Conservation (phyloP, 1,140 invertebrate species). For the Aricia agestis region DNA sequence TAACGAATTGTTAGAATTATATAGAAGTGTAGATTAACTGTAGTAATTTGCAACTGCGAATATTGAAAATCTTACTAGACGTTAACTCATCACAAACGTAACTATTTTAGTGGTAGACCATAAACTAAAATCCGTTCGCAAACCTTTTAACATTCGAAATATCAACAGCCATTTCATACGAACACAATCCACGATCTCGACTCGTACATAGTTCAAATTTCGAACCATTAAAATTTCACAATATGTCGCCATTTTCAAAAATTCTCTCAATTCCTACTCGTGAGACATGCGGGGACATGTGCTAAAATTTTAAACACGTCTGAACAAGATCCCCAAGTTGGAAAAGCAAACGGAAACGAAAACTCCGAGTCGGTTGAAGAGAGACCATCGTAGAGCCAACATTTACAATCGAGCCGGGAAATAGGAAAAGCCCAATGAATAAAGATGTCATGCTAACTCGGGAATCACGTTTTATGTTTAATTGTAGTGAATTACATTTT, state of each 20-base stretch:
- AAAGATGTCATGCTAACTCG: constrained; percentile 11
- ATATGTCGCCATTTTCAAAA: constrained; percentile 15
- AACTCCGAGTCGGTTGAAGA: constrained; percentile 19
- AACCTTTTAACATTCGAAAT: not conserved
- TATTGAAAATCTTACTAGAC: no score
- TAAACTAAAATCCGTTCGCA: no score
- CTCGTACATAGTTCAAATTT: constrained; percentile 7
- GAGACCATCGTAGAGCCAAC: constrained; percentile 1
- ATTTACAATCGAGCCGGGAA: constrained; percentile 4
- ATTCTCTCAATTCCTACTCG: constrained; percentile 17
- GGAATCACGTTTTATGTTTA: not conserved
- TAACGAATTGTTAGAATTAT: no score
- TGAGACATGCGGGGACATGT: constrained; percentile 18
- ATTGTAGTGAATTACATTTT: constrained; percentile 48
- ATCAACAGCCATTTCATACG: not conserved
- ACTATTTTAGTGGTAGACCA: no score
- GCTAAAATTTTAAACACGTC: constrained; percentile 26
- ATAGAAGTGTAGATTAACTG: no score
- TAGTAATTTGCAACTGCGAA: no score
- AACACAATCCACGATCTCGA: not conserved
- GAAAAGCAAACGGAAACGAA: constrained; percentile 23
- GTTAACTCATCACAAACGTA: no score
- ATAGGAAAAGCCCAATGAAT: constrained; percentile 12
- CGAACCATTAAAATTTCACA: constrained; percentile 12
- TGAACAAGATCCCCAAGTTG: constrained; percentile 23